Percentiles rank a stretch among this genome's conserved stretches.
Conservation (phyloP, 2,888 invertebrate genomes). For the Eupithecia dodoneata region DNA sequence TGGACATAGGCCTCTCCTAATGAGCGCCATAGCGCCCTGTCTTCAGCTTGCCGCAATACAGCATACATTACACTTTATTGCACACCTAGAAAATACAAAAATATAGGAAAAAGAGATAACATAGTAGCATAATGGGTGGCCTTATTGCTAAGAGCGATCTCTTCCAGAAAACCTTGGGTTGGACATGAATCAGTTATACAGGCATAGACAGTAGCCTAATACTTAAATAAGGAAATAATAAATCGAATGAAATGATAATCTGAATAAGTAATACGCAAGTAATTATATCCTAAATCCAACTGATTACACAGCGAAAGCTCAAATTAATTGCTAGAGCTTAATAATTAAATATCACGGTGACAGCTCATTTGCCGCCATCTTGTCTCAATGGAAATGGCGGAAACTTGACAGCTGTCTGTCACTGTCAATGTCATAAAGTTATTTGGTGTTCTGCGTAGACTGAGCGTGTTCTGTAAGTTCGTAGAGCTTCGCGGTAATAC, state of each 20-base stretch:
- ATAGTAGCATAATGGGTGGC: too few relatives aligned
- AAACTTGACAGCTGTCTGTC: constrained; percentile 19
- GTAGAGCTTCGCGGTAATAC: not conserved
- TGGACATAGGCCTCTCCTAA: too few relatives aligned
- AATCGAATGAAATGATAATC: not conserved
- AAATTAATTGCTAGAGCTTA: constrained; percentile 9
- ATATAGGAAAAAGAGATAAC: too few relatives aligned
- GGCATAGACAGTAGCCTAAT: too few relatives aligned
- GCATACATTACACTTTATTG: too few relatives aligned
- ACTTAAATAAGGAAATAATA: not conserved
- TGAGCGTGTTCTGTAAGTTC: not conserved
- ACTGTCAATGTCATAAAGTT: not conserved
- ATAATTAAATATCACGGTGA: constrained; percentile 18
- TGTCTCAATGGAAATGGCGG: constrained; percentile 4
- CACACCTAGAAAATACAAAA: too few relatives aligned
- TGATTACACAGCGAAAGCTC: constrained; percentile 7
- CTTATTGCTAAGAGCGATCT: too few relatives aligned
- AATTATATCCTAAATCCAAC: not conserved
- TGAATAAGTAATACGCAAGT: not conserved
- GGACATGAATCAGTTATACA: too few relatives aligned
- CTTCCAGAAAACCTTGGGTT: too few relatives aligned
- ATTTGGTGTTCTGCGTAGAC: not conserved
- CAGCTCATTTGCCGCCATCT: constrained; percentile 18
- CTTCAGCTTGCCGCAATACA: too few relatives aligned
- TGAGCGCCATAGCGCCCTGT: too few relatives aligned